Conservation (phyloP, 1,140 invertebrate genomes). For the Nasonia longicornis region DNA sequence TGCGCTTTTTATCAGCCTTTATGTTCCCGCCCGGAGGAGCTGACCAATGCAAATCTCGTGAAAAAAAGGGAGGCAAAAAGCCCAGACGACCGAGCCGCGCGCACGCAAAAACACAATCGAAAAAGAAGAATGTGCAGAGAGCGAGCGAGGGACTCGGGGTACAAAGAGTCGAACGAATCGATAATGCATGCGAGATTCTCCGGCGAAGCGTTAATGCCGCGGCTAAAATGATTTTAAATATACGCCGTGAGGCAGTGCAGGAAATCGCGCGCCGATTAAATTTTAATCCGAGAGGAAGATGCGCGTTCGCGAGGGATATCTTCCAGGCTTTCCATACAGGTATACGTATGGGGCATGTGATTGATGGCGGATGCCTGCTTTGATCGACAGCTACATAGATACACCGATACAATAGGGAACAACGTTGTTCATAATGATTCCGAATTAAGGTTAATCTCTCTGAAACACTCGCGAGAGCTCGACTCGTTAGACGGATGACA, state of each 20-base stretch:
- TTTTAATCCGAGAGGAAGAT: constrained; percentile 16
- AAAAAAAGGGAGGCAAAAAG: not conserved
- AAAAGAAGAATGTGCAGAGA: constrained; percentile 19
- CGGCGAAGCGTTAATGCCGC: constrained; percentile 30
- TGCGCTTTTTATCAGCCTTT: constrained; percentile 3
- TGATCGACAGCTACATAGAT: not conserved
- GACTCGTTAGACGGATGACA: not conserved
- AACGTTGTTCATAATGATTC: not conserved
- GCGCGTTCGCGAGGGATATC: no score
- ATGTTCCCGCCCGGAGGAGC: constrained; percentile 2
- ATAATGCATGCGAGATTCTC: constrained; percentile 29
- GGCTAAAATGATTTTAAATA: constrained; percentile 34
- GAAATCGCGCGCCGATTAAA: constrained; percentile 3
- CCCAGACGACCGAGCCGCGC: no score
- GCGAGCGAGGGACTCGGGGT: not conserved
- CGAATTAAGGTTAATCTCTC: not conserved
- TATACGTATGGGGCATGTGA: no score
- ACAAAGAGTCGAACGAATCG: constrained; percentile 26
- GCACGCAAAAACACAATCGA: constrained; percentile 10
- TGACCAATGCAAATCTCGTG: constrained; percentile 21
- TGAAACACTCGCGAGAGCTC: not conserved
- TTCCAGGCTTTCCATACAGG: no score
- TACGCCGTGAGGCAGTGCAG: not conserved
- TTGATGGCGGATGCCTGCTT: not conserved
- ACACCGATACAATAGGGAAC: not conserved